phyloP scores from a whole-genome alignment of 2,113 vertebrate genomes.

The Elachura formosa region DNA sequence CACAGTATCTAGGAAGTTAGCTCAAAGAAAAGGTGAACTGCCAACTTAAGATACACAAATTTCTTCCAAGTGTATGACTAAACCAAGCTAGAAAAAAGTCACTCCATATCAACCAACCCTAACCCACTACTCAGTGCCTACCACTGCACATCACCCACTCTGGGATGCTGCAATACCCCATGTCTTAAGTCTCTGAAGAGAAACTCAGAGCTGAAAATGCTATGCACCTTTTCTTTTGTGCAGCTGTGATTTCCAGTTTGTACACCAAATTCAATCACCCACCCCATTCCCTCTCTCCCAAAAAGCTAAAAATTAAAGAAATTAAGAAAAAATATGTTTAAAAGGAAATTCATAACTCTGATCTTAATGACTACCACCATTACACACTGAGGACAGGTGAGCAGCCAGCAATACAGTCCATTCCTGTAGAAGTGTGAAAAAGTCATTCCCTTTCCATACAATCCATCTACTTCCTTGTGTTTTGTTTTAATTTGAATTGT shows the following conservation, averaged over 20 bases:
- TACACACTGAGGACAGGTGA: not conserved
- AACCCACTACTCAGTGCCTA: not conserved
- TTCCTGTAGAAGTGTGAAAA: not conserved
- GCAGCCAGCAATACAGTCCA: not conserved
- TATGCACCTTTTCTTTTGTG: not conserved
- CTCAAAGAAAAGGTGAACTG: not conserved
- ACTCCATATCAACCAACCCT: not conserved
- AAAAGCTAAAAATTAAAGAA: not conserved
- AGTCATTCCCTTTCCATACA: not conserved
- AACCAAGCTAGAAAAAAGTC: not conserved
- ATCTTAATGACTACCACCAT: not conserved
- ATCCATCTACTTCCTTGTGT: not conserved
- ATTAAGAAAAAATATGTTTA: not conserved
- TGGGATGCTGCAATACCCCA: not conserved
- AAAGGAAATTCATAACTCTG: not conserved
- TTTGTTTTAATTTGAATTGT: not conserved
- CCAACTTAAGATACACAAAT: not conserved
- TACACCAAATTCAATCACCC: not conserved
- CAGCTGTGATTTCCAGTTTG: not conserved
- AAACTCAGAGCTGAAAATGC: not conserved
- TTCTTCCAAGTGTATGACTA: not conserved
- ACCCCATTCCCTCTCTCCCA: not conserved
- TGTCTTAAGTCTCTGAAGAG: not conserved
- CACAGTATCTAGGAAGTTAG: not conserved
- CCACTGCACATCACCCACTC: rapidly evolving